Percentiles rank a stretch among this genome's conserved stretches.
Evolutionary conservation across 2,888 invertebrate genomes (phyloP).

Genomic region (Leucoptera coffeella): DNA sequence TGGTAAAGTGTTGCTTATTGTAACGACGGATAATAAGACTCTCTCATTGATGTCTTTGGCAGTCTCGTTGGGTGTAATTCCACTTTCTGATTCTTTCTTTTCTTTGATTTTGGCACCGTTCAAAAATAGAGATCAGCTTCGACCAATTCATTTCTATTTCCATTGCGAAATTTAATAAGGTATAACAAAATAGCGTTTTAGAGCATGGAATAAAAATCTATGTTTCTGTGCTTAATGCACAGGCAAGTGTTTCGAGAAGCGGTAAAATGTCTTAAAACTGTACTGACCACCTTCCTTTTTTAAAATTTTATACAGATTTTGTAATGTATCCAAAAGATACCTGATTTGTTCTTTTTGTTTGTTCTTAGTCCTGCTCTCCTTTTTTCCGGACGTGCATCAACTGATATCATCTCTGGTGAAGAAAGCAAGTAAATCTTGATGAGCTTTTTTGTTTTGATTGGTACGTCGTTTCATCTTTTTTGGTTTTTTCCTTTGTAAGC

Average conservation of each 20-base stretch:
- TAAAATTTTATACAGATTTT: conserved; percentile 1
- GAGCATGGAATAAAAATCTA: conserved; percentile 1
- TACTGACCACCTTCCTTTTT: conserved; percentile 2
- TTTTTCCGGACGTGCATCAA: conserved; percentile 1
- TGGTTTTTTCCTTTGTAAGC: neutral
- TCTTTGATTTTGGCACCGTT: too few species aligned
- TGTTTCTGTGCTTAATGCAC: conserved; percentile 4
- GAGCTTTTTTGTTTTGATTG: neutral
- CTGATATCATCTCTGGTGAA: conserved; percentile 2
- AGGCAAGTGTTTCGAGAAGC: conserved; percentile 3
- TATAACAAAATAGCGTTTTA: neutral
- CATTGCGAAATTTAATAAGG: neutral
- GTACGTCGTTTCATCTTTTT: neutral
- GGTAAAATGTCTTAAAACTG: conserved; percentile 1
- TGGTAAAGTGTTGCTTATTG: too few species aligned
- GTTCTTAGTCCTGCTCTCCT: conserved; percentile 1
- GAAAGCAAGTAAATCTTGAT: conserved; percentile 1
- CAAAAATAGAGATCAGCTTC: too few species aligned
- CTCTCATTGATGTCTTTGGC: too few species aligned
- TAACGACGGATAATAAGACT: too few species aligned
- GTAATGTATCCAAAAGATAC: conserved; percentile 1
- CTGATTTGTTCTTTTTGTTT: conserved; percentile 3
- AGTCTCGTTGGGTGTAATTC: too few species aligned
- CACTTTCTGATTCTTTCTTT: too few species aligned
- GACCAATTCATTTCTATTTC: too few species aligned